Base-by-base conservation (phyloP, 1,140 invertebrate genomes). In the Schmidtea mediterranea region DNA sequence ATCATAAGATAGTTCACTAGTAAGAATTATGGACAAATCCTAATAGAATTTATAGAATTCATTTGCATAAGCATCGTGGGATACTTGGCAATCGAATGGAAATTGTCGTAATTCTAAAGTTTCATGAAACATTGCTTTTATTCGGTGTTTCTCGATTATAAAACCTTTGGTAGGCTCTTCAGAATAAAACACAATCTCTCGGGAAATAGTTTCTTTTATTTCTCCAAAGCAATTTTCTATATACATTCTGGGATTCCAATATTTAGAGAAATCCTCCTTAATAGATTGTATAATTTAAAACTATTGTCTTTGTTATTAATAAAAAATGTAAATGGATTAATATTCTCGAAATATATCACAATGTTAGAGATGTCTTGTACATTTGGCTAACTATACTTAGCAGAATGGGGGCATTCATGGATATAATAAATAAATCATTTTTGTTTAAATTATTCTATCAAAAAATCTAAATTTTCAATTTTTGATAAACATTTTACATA, bases 11-110 rank as follows among this genome's bases (percentile, higher is more conserved):
- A 15, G 5, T 24, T 45, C 43, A 24, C 43, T 45, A 6, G 43
- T 45, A 3, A 45, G 18, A 19, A 45, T 24, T 21, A 45, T 19
- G 2, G 43, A 45, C 9, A 45, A 21, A 21, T 45, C 43, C 43
- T 45, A 21, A 5, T 19, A n/a, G n/a, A n/a, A n/a, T n/a, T n/a
- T n/a, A n/a, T n/a, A n/a, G n/a, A n/a, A n/a, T n/a, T n/a, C n/a
- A n/a, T n/a, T n/a, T n/a, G n/a, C n/a, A n/a, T n/a, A n/a, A n/a
- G n/a, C n/a, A n/a, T n/a, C n/a, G 13, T 22, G 22, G 22, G 5
- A 48, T 23, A 53, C 53, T 52, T 55, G 54, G 5, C 47, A 49
- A 23, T 55, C 54, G 32, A 54, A 54, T 10, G 54, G 54, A 46
- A 55, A 55, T 16, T 54, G 39, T 18, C 54, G 48, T 1, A 55